A percentile compares a stretch with the other conserved stretches of the same genome.
Evolutionary conservation across 2,113 vertebrate genomes (phyloP).

Genomic region (Bos taurus): DNA sequence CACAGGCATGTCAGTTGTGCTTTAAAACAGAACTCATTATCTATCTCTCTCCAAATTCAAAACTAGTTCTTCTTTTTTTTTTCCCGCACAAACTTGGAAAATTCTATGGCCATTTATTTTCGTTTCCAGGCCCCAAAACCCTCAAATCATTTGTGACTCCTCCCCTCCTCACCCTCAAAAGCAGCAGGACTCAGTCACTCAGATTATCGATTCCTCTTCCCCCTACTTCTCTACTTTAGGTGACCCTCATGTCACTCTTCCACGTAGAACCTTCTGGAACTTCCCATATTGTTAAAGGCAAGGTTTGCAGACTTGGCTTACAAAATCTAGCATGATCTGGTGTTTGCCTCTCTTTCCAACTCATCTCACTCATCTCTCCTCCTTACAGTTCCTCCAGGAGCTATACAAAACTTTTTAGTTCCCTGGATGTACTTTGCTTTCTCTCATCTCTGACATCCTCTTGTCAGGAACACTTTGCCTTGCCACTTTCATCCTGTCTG

Average conservation of each 20-base stretch:
- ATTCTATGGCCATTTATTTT: not conserved
- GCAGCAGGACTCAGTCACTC: not conserved
- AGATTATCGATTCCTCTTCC: not conserved
- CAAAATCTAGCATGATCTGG: not conserved
- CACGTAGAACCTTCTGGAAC: not conserved
- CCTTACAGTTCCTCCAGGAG: not conserved
- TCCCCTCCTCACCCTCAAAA: not conserved
- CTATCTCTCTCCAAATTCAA: not conserved
- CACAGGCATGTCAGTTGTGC: not conserved
- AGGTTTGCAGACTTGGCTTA: not conserved
- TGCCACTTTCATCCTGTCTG: not conserved
- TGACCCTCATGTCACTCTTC: not conserved
- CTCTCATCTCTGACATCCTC: not conserved
- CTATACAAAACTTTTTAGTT: not conserved
- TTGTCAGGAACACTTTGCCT: not conserved
- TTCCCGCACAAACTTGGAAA: not conserved
- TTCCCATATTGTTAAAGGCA: not conserved
- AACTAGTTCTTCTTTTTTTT: not conserved
- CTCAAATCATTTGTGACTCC: not conserved
- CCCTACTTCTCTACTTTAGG: not conserved
- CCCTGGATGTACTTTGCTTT: not conserved
- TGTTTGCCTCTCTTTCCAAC: not conserved
- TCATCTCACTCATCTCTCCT: not conserved
- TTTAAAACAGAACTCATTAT: conserved; percentile 28
- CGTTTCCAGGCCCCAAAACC: not conserved